Evolutionary conservation across 2,888 invertebrate species (phyloP).

Genomic region (Perizoma flavofasciatum): DNA sequence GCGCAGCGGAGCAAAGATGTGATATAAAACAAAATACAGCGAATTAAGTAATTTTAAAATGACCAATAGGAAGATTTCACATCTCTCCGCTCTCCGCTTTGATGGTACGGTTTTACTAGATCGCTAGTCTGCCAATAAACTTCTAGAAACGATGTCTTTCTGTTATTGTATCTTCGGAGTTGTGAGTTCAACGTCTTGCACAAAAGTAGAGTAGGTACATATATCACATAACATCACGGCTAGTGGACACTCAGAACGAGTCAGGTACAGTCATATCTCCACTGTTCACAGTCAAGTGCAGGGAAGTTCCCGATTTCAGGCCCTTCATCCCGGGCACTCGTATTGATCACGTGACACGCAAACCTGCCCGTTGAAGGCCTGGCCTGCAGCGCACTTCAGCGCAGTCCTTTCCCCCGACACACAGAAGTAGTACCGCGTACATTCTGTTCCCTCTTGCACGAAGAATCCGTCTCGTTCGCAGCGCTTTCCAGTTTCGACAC

Average conservation of each 20-base stretch:
- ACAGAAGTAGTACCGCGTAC: constrained; percentile 84
- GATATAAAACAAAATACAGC: too few relatives aligned
- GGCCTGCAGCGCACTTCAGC: constrained; percentile 71
- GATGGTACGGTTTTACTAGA: too few relatives aligned
- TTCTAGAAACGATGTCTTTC: neutral
- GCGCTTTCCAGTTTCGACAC: constrained; percentile 47
- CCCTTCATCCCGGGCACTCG: constrained; percentile 73
- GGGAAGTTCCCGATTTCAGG: neutral
- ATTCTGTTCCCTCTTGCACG: constrained; percentile 75
- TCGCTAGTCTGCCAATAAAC: too few relatives aligned
- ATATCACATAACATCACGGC: neutral
- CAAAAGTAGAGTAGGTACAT: neutral
- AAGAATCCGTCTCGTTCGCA: constrained; percentile 83
- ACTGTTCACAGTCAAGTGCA: neutral
- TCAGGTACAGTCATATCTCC: constrained; percentile 12
- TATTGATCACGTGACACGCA: constrained; percentile 77
- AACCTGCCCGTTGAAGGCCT: constrained; percentile 83
- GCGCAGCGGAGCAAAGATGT: neutral
- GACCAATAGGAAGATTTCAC: too few relatives aligned
- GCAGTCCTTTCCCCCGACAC: constrained; percentile 78
- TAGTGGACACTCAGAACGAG: neutral
- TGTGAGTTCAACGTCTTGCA: neutral
- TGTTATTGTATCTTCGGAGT: neutral
- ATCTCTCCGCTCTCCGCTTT: too few relatives aligned
- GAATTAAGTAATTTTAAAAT: too few relatives aligned